Conservation (phyloP, 2,113 vertebrate genomes). For the Garra rufa region DNA sequence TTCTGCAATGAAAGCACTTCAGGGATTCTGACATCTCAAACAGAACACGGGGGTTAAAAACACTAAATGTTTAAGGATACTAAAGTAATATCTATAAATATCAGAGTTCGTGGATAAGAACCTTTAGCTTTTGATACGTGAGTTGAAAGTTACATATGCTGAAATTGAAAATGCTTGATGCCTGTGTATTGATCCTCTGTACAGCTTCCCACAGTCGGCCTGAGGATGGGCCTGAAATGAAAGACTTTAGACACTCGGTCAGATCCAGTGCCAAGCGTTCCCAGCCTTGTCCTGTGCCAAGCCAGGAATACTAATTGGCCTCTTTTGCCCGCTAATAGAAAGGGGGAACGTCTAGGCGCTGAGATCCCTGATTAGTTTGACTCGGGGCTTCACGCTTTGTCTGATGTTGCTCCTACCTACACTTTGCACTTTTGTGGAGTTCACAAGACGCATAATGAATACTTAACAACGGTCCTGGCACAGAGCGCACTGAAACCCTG, state of each 20-base stretch:
- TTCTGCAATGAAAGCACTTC: not conserved
- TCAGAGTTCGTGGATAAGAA: not conserved
- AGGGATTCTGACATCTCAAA: not conserved
- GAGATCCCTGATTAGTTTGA: slow-evolving; percentile 55
- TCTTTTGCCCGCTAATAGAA: slow-evolving; percentile 54
- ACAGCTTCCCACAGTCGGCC: slow-evolving; percentile 21
- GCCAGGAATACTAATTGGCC: slow-evolving; percentile 75
- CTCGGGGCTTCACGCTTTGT: slow-evolving; percentile 49
- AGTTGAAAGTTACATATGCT: not conserved
- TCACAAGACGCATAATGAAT: not conserved
- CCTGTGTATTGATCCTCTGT: slow-evolving; percentile 34
- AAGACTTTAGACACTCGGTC: slow-evolving; percentile 47
- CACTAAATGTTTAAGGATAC: not conserved
- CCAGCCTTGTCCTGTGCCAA: slow-evolving; percentile 63
- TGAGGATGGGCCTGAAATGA: slow-evolving; percentile 51
- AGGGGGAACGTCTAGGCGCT: slow-evolving; percentile 61
- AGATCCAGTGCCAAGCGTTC: slow-evolving; percentile 65
- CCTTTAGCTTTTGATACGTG: not conserved
- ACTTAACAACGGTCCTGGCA: not conserved
- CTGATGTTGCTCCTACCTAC: slow-evolving; percentile 20
- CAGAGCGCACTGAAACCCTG: not conserved
- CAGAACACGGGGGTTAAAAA: not conserved
- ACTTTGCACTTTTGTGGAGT: slow-evolving; percentile 17
- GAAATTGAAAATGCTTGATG: slow-evolving; percentile 29
- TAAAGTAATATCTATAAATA: not conserved